Evolutionary conservation across 1,140 invertebrate species (phyloP), one percentile per base, ranked within the genome.

Genomic region (Musca domestica): DNA sequence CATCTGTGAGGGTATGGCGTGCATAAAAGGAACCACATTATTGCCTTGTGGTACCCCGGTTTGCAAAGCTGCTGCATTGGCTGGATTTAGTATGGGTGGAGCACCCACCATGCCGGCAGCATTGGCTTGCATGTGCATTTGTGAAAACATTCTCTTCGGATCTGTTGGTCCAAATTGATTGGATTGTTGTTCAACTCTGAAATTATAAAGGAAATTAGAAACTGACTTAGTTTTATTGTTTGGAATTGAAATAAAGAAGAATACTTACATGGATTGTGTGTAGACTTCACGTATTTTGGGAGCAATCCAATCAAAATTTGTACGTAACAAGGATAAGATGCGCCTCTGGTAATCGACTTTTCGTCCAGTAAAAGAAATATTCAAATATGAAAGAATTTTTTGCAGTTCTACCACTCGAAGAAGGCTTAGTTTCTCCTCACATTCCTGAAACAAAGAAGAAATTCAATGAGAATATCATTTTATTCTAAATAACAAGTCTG

Each of bases 321-420:
- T 86, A 81, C 88, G 89, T 66, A 93, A 84, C 68, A 95, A 85
- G 76, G 93, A 88, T 69, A 92, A 77, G 71, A 93, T 92, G 80
- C 94, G 85, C 69, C 86, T 84, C 84, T 95, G 90, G 64, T 96
- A 84, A 84, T 96, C 94, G 71, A 88, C 88, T 85, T 96, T 96
- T 80, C 93, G 87, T 71, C 94, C 94, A 74, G 92, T 94, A 83
- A 93, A 94, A 80, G 89, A 87, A 73, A 92, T 91, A 79, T 93
- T 93, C 83, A 90, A 90, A 80, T 89, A 91, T 75, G 95, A 87
- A 82, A 96, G 83, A 82, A 92, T 75, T 67, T 79, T 88, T 83
- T 93, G 92, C 73, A 94, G 87, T 83, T 94, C 92, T 75, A 91
- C 91, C 49, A 94, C 91, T 72, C 92, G 87, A 85, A 94, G 93